Evolutionary conservation across 2,113 vertebrate species (phyloP), one percentile per base, ranked within the genome.

Genomic region (Calyptomena viridis): DNA sequence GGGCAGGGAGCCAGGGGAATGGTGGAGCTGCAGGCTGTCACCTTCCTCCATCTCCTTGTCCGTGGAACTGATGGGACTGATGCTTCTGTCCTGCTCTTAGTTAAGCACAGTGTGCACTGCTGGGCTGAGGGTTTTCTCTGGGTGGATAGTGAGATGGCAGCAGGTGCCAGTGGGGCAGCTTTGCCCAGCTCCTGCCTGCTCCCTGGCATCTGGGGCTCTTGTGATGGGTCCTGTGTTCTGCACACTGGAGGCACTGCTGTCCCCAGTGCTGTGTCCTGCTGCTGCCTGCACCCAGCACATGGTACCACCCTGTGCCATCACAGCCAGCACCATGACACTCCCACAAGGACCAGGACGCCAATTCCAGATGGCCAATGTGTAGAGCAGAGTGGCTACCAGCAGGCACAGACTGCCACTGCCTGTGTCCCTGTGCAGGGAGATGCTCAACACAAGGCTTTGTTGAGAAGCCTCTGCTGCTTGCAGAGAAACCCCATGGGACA

Each of bases 381-480:
- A 62, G 66, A 58, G 58, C 44, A 47, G 35, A 72, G 30, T 9
- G 18, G 33, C 33, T 75, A 8, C 77, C 69, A 84, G 85, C 39
- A 78, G 33, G 66, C 28, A 46, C 14, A 33, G 76, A 11, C 76
- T 55, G 67, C 30, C 33, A 5, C 64, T 40, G 20, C 68, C 14
- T 0, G 0, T 22, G 68, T 62, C 6, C 46, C n/a, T 6, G 3
- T 0, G 0, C 40, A 4, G 19, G n/a, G 67, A 76, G 52, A 44
- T 77, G 78, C 49, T 87, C 74, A 53, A 6, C 37, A 37, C 66
- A 23, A 55, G 30, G 35, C 21, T 83, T 53, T 28, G 9, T 5
- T 69, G 59, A 17, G 6, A 56, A 47, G 15, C 23, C 9, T 69
- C 62, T 44, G 56, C 53, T 85, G 62, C 50, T 66, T 52, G n/a